phyloP scores from a whole-genome alignment of 2,888 invertebrate species.

The Mimachlamys varia region DNA sequence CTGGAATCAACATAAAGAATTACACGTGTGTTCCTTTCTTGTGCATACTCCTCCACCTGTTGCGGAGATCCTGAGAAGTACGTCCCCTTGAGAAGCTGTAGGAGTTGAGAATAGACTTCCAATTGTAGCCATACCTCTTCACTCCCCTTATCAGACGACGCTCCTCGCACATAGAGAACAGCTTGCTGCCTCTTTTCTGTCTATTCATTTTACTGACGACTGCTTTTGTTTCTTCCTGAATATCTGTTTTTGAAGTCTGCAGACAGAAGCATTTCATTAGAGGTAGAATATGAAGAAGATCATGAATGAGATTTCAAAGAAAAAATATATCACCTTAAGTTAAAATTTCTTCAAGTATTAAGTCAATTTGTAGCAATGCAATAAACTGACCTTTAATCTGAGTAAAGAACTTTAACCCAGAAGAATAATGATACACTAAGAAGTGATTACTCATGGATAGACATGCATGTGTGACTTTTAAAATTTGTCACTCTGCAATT shows the following conservation, averaged over 20 bases:
- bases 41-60: constrained; percentile 70
- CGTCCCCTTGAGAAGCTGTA: constrained; percentile 66
- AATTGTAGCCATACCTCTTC: constrained; percentile 70
- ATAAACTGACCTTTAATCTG: too few relatives aligned
- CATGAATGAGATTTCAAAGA: too few relatives aligned
- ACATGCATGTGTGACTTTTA: too few relatives aligned
- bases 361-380: too few relatives aligned
- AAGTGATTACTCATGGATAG: too few relatives aligned
- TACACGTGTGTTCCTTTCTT: constrained; percentile 40
- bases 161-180: constrained; percentile 78
- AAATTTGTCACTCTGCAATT: too few relatives aligned
- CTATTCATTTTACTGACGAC: neutral
- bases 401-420: too few relatives aligned
- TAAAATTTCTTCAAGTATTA: too few relatives aligned
- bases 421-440: too few relatives aligned
- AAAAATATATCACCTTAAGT: too few relatives aligned
- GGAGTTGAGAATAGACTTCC: constrained; percentile 70
- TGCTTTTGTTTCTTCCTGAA: neutral
- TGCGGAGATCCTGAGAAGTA: constrained; percentile 70
- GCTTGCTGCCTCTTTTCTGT: constrained; percentile 46
- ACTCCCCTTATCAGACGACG: constrained; percentile 72
- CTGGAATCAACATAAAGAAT: neutral
- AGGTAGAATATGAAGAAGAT: too few relatives aligned
- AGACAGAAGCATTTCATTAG: neutral
- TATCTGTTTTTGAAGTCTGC: neutral